Percentiles rank a stretch among this genome's conserved stretches.
Conservation (phyloP, 1,140 invertebrate genomes). For the Camponotus floridanus region DNA sequence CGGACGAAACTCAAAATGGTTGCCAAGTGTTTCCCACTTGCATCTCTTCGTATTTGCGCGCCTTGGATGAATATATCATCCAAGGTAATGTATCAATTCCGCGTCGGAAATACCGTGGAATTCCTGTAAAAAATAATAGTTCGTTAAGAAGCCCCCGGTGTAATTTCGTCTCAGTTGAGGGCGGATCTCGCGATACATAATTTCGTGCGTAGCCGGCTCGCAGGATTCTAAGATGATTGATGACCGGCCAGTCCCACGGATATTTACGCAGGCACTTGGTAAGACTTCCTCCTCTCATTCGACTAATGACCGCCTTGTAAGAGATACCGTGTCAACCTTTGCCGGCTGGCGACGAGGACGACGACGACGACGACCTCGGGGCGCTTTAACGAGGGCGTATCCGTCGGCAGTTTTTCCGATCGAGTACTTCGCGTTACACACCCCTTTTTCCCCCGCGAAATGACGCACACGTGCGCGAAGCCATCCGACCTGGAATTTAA, state of each 20-base stretch:
- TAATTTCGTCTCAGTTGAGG: conserved; percentile 57
- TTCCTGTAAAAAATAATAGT: conserved; percentile 34
- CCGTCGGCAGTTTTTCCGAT: conserved; percentile 49
- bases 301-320: conserved; percentile 83
- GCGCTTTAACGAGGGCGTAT: conserved; percentile 43
- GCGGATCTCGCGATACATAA: conserved; percentile 75
- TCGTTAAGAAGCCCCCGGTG: conserved; percentile 43
- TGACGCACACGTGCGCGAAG: conserved; percentile 54
- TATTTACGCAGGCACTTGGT: conserved; percentile 79
- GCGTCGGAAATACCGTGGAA: background rate
- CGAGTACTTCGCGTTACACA: conserved; percentile 45
- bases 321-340: conserved; percentile 77
- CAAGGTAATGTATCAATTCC: background rate
- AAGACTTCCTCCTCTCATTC: conserved; percentile 79
- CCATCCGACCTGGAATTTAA: conserved; percentile 43
- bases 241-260: conserved; percentile 78
- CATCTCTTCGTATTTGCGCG: background rate
- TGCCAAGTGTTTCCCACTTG: background rate
- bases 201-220: conserved; percentile 71
- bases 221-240: conserved; percentile 82
- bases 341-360: conserved; percentile 57
- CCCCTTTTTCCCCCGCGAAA: conserved; percentile 57
- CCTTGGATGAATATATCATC: background rate
- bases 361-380: conserved; percentile 26
- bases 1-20: background rate